A percentile compares a stretch with the other conserved stretches of the same genome.
phyloP scores from a whole-genome alignment of 2,797 vertebrate species.

The Astyanax mexicanus region DNA sequence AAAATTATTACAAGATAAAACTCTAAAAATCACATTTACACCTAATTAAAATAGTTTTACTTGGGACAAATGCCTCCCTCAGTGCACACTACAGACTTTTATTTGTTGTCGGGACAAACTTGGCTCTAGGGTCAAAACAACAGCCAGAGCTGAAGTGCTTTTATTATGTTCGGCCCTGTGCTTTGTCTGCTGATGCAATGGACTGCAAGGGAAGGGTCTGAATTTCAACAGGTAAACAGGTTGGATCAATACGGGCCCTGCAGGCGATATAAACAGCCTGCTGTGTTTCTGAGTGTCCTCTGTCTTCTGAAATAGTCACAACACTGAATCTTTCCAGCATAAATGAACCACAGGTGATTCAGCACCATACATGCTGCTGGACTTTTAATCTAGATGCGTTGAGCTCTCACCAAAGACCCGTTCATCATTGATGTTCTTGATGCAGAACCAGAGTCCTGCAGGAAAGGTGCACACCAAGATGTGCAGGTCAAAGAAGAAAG shows the following conservation, averaged over 20 bases:
- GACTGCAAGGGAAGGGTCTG: neutral
- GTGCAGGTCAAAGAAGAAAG: conserved; percentile 97
- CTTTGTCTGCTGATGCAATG: conserved; percentile 20
- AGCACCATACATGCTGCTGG: neutral
- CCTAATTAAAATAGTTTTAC: neutral
- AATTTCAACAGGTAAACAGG: conserved; percentile 2
- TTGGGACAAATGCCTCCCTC: neutral
- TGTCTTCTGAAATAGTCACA: neutral
- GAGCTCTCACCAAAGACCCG: conserved; percentile 86
- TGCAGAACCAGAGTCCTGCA: conserved; percentile 99
- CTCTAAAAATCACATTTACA: neutral
- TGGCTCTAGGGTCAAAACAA: neutral
- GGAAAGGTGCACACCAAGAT: conserved; percentile 95
- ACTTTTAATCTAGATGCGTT: neutral
- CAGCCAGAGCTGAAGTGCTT: neutral
- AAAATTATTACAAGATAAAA: neutral
- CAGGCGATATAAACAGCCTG: neutral
- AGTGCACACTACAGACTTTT: neutral
- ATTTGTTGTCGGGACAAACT: neutral
- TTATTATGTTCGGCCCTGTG: neutral
- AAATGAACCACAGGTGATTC: neutral
- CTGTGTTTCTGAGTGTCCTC: neutral
- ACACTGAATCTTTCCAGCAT: neutral
- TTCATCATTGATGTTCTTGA: conserved; percentile 93
- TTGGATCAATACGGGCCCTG: conserved; percentile 2